Conservation (phyloP, 2,113 vertebrate genomes). For the Clarias gariepinus region DNA sequence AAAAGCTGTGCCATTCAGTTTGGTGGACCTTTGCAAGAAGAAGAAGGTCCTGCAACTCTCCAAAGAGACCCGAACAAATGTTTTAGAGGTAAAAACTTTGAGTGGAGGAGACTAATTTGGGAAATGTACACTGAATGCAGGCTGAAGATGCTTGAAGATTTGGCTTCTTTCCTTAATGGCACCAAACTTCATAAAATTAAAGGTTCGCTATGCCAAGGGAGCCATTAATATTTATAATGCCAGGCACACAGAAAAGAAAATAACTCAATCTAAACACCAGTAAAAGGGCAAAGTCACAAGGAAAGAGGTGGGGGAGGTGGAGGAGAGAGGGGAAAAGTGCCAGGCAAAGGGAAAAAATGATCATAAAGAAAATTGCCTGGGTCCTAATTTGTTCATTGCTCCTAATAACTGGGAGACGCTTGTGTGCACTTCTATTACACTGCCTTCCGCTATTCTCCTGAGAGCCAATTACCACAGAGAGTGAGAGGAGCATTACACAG, state of each 20-base stretch:
- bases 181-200: slow-evolving; percentile 41
- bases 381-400: slow-evolving; percentile 67
- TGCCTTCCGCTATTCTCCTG: slow-evolving; percentile 68
- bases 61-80: slow-evolving; percentile 70
- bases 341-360: slow-evolving; percentile 53
- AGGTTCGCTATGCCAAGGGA: slow-evolving; percentile 24
- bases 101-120: slow-evolving; percentile 48
- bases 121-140: neutral
- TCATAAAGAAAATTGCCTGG: slow-evolving; percentile 63
- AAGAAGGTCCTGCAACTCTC: slow-evolving; percentile 80
- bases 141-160: slow-evolving; percentile 1
- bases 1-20: slow-evolving; percentile 37
- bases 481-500: slow-evolving; percentile 61
- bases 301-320: neutral
- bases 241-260: slow-evolving; percentile 35
- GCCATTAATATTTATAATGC: slow-evolving; percentile 52
- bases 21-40: slow-evolving; percentile 54
- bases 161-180: slow-evolving; percentile 30
- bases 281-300: slow-evolving; percentile 42
- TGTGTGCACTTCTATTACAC: slow-evolving; percentile 66
- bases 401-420: slow-evolving; percentile 72
- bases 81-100: slow-evolving; percentile 49
- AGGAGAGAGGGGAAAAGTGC: neutral
- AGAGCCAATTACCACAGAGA: slow-evolving; percentile 80
- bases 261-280: slow-evolving; percentile 44